These are phyloP conservation scores for Diplosoma virens DNA, from an alignment of 23 tunicate genomes.

Conservation along the genomic window DNA sequence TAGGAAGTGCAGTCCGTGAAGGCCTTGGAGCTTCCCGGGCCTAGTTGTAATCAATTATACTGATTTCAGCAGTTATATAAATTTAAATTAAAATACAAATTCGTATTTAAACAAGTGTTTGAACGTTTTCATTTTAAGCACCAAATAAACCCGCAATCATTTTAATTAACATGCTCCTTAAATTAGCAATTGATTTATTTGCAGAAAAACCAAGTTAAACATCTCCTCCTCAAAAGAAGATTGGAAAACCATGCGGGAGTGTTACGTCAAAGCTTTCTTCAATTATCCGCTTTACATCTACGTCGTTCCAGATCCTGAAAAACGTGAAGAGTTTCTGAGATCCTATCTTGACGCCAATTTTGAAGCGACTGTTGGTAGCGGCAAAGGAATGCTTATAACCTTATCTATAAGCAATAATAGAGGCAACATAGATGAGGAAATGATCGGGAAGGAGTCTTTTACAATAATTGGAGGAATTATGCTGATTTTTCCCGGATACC, in stretches of 20 bases:
- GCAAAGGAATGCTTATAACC: slow-evolving; percentile 50
- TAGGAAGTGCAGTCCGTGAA: no score
- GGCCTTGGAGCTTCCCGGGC: no score
- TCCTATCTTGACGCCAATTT: slow-evolving; percentile 82
- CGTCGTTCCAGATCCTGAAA: slow-evolving; percentile 63
- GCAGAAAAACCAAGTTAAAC: slow-evolving; percentile 28
- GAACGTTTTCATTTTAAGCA: no score
- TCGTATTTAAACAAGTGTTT: no score
- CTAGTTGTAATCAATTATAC: no score
- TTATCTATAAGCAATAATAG: no score
- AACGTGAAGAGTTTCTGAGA: slow-evolving; percentile 70
- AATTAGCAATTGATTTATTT: neutral
- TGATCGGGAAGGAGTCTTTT: neutral
- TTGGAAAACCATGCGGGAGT: slow-evolving; percentile 55
- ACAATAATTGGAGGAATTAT: slow-evolving; percentile 67
- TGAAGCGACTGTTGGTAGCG: slow-evolving; percentile 66
- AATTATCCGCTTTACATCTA: slow-evolving; percentile 77
- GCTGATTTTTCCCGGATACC: slow-evolving; percentile 74
- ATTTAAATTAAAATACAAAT: no score
- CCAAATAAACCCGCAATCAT: no score
- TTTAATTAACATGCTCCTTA: neutral
- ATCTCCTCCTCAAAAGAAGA: slow-evolving; percentile 36
- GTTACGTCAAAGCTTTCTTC: slow-evolving; percentile 58
- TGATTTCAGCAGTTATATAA: no score
- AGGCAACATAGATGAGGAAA: no score